These are phyloP conservation scores for Ageneiosus marmoratus DNA, from an alignment of 2,113 vertebrate genomes.

Conservation along the genomic window DNA sequence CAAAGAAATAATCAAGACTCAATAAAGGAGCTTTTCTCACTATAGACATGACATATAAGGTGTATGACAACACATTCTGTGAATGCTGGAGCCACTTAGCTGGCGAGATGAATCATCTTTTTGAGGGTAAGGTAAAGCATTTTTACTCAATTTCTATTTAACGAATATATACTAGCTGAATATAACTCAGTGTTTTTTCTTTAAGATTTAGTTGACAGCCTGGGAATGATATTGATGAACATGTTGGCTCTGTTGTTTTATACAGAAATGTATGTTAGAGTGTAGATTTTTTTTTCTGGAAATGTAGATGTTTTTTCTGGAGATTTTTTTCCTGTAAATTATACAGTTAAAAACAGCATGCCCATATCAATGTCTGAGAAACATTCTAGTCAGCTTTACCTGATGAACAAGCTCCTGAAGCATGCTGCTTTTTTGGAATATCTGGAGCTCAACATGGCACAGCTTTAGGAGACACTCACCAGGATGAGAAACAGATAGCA, in stretches of 20 bases:
- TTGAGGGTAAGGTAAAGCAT: constrained; percentile 30
- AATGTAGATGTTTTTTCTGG: too few species aligned
- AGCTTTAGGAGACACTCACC: constrained; percentile 25
- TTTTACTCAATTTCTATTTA: constrained; percentile 10
- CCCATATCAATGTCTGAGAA: constrained; percentile 15
- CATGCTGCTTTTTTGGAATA: constrained; percentile 25
- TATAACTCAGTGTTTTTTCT: neutral
- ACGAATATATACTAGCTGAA: constrained; percentile 10
- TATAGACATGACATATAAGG: neutral
- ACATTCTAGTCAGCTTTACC: neutral
- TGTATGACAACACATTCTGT: constrained; percentile 21
- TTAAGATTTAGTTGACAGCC: neutral
- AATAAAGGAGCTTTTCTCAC: neutral
- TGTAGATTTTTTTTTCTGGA: neutral
- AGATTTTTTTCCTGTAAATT: too few species aligned
- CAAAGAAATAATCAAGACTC: neutral
- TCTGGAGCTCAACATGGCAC: constrained; percentile 29
- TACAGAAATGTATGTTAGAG: neutral
- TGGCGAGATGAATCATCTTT: constrained; percentile 7
- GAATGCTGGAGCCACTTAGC: constrained; percentile 16
- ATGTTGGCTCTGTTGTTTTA: neutral
- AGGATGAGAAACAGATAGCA: constrained; percentile 24
- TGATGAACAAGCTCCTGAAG: constrained; percentile 21
- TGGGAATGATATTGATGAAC: neutral
- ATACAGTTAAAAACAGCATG: constrained; percentile 3